Percentiles rank a stretch among this genome's conserved stretches.
These are phyloP conservation scores for Thalpophila matura DNA, from an alignment of 2,888 invertebrate genomes.

Conservation along the genomic window DNA sequence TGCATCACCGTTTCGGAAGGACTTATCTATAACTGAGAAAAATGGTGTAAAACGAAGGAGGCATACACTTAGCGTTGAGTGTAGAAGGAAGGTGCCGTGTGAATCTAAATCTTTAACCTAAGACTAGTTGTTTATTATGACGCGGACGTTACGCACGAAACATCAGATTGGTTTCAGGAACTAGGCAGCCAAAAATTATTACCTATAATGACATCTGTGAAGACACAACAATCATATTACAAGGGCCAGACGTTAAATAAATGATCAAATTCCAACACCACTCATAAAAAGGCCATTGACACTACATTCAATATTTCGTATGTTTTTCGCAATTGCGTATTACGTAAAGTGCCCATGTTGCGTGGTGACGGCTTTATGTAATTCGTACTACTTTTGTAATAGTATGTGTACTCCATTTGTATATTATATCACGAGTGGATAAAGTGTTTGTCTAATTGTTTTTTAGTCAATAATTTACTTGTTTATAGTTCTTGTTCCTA, in stretches of 20 bases:
- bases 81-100: background rate
- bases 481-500: constrained; percentile 20
- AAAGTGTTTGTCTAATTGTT: constrained; percentile 25
- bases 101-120: background rate
- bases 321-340: constrained; percentile 37
- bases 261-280: constrained; percentile 6
- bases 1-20: background rate
- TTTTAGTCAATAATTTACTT: constrained; percentile 31
- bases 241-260: background rate
- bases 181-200: background rate
- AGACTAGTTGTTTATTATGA: background rate
- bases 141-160: background rate
- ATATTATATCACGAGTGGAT: constrained; percentile 23
- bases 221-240: background rate
- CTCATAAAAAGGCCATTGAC: constrained; percentile 20
- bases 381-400: constrained; percentile 20
- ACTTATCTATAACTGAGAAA: background rate
- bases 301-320: constrained; percentile 40
- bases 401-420: constrained; percentile 24
- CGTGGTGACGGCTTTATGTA: constrained; percentile 43
- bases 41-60: background rate
- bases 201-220: background rate
- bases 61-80: too few species aligned
- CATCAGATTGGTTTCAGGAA: background rate
- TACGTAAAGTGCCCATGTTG: constrained; percentile 36